Evolutionary conservation across 2,113 vertebrate species (phyloP).

Genomic region (Dipodomys ordii): DNA sequence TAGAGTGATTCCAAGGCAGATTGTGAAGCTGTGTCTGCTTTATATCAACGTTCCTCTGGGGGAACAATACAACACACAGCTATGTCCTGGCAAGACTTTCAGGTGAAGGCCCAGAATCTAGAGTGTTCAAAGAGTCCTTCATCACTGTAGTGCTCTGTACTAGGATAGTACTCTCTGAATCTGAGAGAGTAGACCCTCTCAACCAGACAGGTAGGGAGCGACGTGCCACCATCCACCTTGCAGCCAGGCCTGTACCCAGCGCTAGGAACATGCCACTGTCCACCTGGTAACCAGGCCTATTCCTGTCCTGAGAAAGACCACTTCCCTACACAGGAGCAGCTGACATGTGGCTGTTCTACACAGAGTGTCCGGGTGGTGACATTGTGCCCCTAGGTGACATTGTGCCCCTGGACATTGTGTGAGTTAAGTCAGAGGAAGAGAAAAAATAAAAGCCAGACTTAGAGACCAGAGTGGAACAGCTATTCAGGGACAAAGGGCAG

Average conservation of each 20-base stretch:
- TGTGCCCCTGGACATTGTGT: neutral
- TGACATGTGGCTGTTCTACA: neutral
- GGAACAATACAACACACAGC: neutral
- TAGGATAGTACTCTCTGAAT: neutral
- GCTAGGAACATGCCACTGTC: neutral
- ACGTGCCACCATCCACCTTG: no score
- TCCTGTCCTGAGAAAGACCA: neutral
- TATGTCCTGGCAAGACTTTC: slow-evolving; percentile 5
- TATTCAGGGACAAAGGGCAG: neutral
- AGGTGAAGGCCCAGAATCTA: no score
- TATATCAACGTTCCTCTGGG: neutral
- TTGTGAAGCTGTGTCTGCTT: slow-evolving; percentile 11
- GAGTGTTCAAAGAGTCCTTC: neutral
- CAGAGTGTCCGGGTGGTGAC: neutral
- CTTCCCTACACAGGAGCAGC: neutral
- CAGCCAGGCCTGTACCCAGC: no score
- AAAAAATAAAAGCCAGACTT: no score
- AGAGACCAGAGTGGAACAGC: neutral
- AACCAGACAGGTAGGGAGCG: neutral
- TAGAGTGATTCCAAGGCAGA: slow-evolving; percentile 34
- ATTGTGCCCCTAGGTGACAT: neutral
- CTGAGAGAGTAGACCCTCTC: neutral
- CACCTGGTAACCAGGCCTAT: neutral
- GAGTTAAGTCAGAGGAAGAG: neutral
- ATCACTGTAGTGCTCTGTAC: neutral